These are phyloP conservation scores for Murina feae DNA, from an alignment of 2,113 vertebrate genomes.

Conservation along the genomic window DNA sequence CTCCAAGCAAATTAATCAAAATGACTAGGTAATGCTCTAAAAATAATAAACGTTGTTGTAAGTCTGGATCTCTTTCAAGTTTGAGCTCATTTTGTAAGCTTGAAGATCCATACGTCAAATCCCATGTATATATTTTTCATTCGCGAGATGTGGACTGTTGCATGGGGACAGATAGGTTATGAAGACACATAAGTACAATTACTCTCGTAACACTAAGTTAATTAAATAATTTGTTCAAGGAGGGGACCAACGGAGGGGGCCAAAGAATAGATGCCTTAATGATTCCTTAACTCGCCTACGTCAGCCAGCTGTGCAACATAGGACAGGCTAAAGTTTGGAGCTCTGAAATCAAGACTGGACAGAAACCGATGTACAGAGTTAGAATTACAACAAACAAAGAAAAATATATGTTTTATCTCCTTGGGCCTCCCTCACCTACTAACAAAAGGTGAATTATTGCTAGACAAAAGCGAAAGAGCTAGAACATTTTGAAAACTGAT, in stretches of 20 bases:
- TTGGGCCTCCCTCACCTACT: background rate
- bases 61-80: constrained; percentile 74
- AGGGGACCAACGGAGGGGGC: background rate
- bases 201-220: background rate
- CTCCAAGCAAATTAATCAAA: constrained; percentile 74
- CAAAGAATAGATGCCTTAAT: background rate
- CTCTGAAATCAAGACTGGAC: background rate
- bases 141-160: constrained; percentile 36
- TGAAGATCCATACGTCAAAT: constrained; percentile 55
- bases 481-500: background rate
- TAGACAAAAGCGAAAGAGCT: background rate
- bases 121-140: constrained; percentile 26
- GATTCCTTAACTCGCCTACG: background rate
- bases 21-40: constrained; percentile 76
- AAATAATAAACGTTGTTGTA: constrained; percentile 74
- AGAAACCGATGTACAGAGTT: background rate
- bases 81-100: constrained; percentile 61
- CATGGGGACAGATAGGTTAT: constrained; percentile 37
- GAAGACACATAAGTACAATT: constrained; percentile 10
- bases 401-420: background rate
- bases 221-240: constrained; percentile 14
- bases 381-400: background rate
- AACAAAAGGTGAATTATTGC: background rate
- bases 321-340: background rate
- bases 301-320: background rate